Percentiles rank a stretch among this genome's conserved stretches.
Evolutionary conservation across 1,140 invertebrate genomes (phyloP).

Genomic region (Psilanteris sp.): DNA sequence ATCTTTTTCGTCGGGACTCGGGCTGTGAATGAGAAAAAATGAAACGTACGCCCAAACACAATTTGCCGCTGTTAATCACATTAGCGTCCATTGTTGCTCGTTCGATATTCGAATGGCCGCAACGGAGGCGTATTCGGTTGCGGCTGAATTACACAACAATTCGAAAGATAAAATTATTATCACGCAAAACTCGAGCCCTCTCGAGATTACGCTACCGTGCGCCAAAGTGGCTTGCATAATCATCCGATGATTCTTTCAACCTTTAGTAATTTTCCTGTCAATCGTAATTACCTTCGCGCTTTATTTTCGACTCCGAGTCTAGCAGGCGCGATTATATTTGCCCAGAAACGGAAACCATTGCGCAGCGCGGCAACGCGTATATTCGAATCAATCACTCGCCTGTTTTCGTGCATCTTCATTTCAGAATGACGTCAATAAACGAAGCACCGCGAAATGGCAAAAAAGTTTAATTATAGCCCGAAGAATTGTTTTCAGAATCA

Average conservation of each 20-base stretch:
- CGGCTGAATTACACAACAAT: neutral
- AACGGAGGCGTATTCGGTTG: too few relatives aligned
- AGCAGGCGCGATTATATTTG: neutral
- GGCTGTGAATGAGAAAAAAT: too few relatives aligned
- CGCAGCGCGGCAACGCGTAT: neutral
- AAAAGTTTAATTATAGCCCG: too few relatives aligned
- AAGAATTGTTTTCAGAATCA: too few relatives aligned
- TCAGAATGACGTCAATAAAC: neutral
- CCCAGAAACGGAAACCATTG: neutral
- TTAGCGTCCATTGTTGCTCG: too few relatives aligned
- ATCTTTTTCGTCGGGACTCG: too few relatives aligned
- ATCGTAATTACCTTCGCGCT: conserved; percentile 5
- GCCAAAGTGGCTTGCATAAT: conserved; percentile 14
- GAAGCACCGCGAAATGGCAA: neutral
- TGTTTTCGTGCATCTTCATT: neutral
- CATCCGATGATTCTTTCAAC: conserved; percentile 1
- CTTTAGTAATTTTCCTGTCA: conserved; percentile 33
- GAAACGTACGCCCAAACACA: too few relatives aligned
- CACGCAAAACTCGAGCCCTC: neutral
- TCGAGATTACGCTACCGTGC: neutral
- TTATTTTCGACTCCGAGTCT: conserved; percentile 7
- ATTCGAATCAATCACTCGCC: neutral
- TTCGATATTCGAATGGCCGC: too few relatives aligned
- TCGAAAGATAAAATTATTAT: conserved; percentile 24
- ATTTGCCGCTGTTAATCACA: too few relatives aligned